Percentiles rank a stretch among this genome's conserved stretches.
phyloP scores from a whole-genome alignment of 2,113 vertebrate genomes.

The Irena cyanogastra region DNA sequence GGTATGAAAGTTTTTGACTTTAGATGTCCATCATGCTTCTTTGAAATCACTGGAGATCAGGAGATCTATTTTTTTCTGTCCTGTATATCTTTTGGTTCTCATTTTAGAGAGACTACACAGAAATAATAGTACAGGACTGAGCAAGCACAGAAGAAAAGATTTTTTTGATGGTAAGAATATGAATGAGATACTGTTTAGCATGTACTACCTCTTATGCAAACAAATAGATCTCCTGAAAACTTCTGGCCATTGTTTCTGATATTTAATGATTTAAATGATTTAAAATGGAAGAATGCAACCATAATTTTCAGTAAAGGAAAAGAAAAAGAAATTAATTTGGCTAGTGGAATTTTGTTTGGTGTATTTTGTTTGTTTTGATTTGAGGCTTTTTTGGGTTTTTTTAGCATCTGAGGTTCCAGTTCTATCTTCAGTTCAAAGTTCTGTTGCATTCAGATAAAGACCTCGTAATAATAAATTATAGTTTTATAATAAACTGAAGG shows the following conservation, averaged over 20 bases:
- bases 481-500: background rate
- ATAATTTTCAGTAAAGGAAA: background rate
- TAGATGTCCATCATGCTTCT: background rate
- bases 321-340: background rate
- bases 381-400: rapidly evolving
- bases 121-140: background rate
- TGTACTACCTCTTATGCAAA: background rate
- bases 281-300: background rate
- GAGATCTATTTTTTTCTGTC: background rate
- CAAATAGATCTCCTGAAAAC: background rate
- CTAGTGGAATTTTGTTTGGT: background rate
- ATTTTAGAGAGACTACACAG: background rate
- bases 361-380: background rate
- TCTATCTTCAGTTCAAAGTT: background rate
- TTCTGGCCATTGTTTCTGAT: background rate
- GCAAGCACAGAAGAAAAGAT: background rate
- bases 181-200: background rate
- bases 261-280: too few species aligned
- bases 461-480: background rate
- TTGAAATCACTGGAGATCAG: background rate
- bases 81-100: background rate
- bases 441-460: background rate
- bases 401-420: background rate
- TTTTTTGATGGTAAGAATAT: background rate
- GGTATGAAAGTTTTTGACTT: background rate